Conservation (phyloP, 1,140 invertebrate genomes). For the Adoxophyes honmai region DNA sequence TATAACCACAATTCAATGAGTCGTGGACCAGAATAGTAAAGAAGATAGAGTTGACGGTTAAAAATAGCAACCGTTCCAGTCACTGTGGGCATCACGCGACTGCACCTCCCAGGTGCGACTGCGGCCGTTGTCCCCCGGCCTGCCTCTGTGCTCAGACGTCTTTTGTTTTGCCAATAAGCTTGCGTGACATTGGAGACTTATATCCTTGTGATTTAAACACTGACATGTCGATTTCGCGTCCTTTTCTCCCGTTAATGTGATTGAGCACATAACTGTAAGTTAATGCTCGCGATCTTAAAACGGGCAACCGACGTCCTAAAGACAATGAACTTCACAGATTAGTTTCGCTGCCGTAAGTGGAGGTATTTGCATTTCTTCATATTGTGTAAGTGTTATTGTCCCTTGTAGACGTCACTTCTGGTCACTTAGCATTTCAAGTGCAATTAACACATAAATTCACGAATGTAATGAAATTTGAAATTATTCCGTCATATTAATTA, state of each 20-base stretch:
- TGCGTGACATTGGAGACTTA: conserved; percentile 2
- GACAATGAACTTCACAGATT: conserved; percentile 19
- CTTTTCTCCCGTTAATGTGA: conserved; percentile 8
- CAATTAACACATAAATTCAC: not conserved
- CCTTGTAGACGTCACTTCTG: not conserved
- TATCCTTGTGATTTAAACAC: not conserved
- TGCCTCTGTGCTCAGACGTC: conserved; percentile 10
- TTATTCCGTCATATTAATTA: conserved; percentile 27
- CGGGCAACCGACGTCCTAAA: conserved; percentile 13
- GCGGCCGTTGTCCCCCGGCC: conserved; percentile 46
- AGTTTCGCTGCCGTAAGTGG: conserved; percentile 6
- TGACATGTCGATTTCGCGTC: not conserved
- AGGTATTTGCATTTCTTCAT: conserved; percentile 2
- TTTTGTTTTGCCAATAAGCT: conserved; percentile 17
- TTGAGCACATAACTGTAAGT: not conserved
- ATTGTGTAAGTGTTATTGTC: conserved; percentile 13
- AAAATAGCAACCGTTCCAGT: conserved; percentile 73
- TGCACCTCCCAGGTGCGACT: conserved; percentile 67
- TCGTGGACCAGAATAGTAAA: conserved; percentile 75
- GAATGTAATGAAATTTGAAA: no score
- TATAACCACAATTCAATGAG: conserved; percentile 77
- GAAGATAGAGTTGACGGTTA: conserved; percentile 72
- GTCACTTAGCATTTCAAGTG: not conserved
- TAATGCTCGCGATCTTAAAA: conserved; percentile 13
- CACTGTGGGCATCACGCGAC: conserved; percentile 50